A percentile compares a stretch with the other conserved stretches of the same genome.
These are phyloP conservation scores for Otis tarda DNA, from an alignment of 2,113 vertebrate species.

Conservation along the genomic window DNA sequence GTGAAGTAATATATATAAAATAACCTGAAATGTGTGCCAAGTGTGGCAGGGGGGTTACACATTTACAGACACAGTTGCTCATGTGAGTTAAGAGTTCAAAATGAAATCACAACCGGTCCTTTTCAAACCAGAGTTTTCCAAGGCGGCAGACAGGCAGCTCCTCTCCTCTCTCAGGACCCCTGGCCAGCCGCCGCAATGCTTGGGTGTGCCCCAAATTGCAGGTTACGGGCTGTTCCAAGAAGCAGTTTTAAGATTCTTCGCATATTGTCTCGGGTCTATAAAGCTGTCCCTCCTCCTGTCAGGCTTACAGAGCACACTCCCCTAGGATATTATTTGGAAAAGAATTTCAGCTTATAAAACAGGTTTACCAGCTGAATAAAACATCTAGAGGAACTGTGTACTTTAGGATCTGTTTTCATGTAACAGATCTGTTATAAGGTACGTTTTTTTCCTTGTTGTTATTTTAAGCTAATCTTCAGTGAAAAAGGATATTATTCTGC, in stretches of 20 bases:
- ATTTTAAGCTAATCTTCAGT: background rate
- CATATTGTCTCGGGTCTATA: background rate
- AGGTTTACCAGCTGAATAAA: slow-evolving; percentile 20
- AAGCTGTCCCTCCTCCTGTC: background rate
- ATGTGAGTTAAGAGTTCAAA: background rate
- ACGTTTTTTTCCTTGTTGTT: background rate
- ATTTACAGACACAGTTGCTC: fast-evolving
- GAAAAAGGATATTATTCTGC: background rate
- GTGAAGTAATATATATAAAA: background rate
- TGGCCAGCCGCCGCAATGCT: background rate
- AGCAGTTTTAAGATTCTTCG: background rate
- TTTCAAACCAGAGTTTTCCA: background rate
- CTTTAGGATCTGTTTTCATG: background rate
- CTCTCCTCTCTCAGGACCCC: background rate
- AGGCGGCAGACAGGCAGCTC: fast-evolving
- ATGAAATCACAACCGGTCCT: fast-evolving
- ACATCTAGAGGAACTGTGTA: background rate
- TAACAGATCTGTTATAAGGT: background rate
- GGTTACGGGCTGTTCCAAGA: background rate
- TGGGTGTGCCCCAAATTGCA: background rate
- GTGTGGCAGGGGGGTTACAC: background rate
- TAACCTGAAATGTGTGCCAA: background rate
- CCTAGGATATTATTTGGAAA: background rate
- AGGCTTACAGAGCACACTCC: background rate
- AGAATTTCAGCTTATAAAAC: slow-evolving; percentile 26